Evolutionary conservation across 2,888 invertebrate genomes (phyloP), one percentile per base, ranked within the genome.

Genomic region (Alloscopus bannaensis): DNA sequence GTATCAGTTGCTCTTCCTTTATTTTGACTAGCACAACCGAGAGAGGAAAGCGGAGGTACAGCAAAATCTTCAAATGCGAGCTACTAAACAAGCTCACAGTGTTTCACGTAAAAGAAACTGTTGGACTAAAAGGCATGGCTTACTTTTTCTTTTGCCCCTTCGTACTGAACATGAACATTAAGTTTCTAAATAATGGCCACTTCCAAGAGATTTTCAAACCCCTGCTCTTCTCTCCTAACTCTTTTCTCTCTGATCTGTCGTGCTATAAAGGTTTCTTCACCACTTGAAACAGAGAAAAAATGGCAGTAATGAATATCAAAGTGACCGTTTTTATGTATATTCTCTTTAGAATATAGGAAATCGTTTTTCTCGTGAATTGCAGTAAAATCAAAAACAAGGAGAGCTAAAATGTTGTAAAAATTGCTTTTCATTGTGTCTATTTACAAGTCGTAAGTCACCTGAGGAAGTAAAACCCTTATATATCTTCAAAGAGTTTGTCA

Each of bases 101-200:
- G n/a, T n/a, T n/a, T n/a, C n/a, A n/a, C n/a, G n/a, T n/a, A n/a
- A n/a, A n/a, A n/a, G n/a, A n/a, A n/a, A n/a, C n/a, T n/a, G n/a
- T 42, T 8, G 42, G 42, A 1, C 3, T 42, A 42, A n/a, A 20
- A 52, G 16, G 20, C 3, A 52, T 24, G 52, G 4, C 18, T 16
- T 16, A 16, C 45, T 45, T 45, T 16, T 16, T 45, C 45, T 18
- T 16, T 45, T 55, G 29, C 31, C 26, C 71, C 18, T 62, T 71
- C 50, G 71, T 62, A 62, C n/a, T n/a, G 57, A 71, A 62, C 62
- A 71, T 50, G 62, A 71, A 62, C 60, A 71, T 62, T 50, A 71
- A 60, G 71, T 47, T 62, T 50, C 71, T 71, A 71, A 71, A 71
- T 71, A 71, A 62, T 71, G 71, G 62, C 71, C 62, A 71, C 71